A percentile compares a stretch with the other conserved stretches of the same genome.
Evolutionary conservation across 2,888 invertebrate species (phyloP).

Genomic region (Polydrusus cervinus): DNA sequence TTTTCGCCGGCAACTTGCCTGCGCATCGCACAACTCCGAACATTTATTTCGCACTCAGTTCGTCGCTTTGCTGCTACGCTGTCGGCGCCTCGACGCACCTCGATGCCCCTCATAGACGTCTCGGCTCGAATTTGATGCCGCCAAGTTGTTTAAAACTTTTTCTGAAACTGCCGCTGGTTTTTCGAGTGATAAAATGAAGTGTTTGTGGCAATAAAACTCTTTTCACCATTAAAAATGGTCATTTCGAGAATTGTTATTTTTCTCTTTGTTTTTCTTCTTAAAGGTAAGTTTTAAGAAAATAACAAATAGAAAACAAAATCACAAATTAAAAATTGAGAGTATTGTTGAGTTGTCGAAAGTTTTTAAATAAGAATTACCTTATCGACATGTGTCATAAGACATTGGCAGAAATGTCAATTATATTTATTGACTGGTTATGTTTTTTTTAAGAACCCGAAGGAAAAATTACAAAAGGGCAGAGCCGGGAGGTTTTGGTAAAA

Average conservation of each 20-base stretch:
- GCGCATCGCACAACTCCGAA: conserved; percentile 47
- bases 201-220: conserved; percentile 44
- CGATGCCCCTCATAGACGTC: conserved; percentile 58
- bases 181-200: conserved; percentile 50
- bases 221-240: conserved; percentile 33
- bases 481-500: too few species aligned
- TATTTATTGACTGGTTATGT: too few species aligned
- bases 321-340: not conserved
- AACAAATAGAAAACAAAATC: not conserved
- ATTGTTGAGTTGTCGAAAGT: too few species aligned
- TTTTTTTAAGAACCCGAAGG: too few species aligned
- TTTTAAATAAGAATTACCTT: too few species aligned
- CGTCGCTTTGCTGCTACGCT: conserved; percentile 54
- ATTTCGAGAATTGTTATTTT: conserved; percentile 39
- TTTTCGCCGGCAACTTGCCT: conserved; percentile 39
- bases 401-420: too few species aligned
- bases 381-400: too few species aligned
- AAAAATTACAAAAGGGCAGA: too few species aligned
- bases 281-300: conserved; percentile 39
- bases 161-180: conserved; percentile 20
- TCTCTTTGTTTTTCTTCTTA: conserved; percentile 38
- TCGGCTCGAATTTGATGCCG: conserved; percentile 48
- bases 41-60: conserved; percentile 51
- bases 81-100: conserved; percentile 56
- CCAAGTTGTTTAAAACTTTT: conserved; percentile 47